Evolutionary conservation across 2,888 invertebrate species (phyloP).

Genomic region (Acronicta aceris): DNA sequence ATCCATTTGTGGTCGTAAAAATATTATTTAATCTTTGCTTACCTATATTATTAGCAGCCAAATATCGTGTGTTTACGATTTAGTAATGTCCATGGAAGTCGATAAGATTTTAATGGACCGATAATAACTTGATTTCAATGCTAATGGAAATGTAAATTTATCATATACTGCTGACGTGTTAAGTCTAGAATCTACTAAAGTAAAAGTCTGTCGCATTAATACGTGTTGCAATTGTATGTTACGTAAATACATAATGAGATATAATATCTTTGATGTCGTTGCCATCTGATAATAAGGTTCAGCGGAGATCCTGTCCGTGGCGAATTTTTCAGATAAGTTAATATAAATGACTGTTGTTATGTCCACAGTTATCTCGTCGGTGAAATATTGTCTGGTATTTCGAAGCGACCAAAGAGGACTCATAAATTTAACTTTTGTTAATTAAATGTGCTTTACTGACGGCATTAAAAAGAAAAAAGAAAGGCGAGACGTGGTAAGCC

Average conservation of each 20-base stretch:
- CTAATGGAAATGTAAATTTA: conserved; percentile 37
- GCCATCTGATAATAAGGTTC: conserved; percentile 47
- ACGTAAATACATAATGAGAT: conserved; percentile 31
- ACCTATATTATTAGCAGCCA: conserved; percentile 21
- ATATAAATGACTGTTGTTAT: conserved; percentile 54
- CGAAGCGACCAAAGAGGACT: conserved; percentile 33
- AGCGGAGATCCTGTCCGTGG: conserved; percentile 39
- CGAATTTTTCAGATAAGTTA: conserved; percentile 43
- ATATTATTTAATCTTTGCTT: conserved; percentile 19
- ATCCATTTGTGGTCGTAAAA: conserved; percentile 27
- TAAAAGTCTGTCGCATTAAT: conserved; percentile 3
- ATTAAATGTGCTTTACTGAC: conserved; percentile 45
- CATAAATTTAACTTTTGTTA: conserved; percentile 51
- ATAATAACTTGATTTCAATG: conserved; percentile 39
- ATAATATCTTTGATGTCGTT: conserved; percentile 25
- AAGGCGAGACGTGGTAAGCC: conserved; percentile 30
- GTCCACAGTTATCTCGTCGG: conserved; percentile 39
- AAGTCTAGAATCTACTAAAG: conserved; percentile 8
- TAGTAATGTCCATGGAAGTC: conserved; percentile 26
- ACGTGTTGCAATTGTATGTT: conserved; percentile 9
- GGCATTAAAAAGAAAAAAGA: conserved; percentile 41
- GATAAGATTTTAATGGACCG: conserved; percentile 36
- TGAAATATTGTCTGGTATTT: conserved; percentile 46
- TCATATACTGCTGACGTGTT: conserved; percentile 12
- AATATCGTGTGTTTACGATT: conserved; percentile 38